A percentile compares a stretch with the other conserved stretches of the same genome.
phyloP scores from a whole-genome alignment of 2,888 invertebrate genomes.

The Sinodicranocentrus sp. region DNA sequence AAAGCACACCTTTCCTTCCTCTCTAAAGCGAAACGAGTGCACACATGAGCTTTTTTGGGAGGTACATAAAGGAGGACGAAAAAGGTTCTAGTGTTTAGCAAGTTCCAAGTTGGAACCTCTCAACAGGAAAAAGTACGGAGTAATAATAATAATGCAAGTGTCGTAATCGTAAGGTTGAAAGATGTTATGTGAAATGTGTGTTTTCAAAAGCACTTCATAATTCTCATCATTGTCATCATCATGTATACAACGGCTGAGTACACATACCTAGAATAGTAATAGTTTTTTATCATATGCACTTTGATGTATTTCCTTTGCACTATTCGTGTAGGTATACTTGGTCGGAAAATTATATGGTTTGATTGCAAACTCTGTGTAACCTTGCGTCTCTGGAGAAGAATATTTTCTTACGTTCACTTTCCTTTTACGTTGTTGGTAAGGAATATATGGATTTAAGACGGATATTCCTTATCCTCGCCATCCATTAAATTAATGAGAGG shows the following conservation, averaged over 20 bases:
- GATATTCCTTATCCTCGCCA: no score
- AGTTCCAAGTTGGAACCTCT: constrained; percentile 47
- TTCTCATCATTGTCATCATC: constrained; percentile 45
- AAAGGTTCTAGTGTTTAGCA: no score
- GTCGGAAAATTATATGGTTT: no score
- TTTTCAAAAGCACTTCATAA: constrained; percentile 55
- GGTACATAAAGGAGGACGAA: constrained; percentile 15
- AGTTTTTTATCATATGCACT: no score
- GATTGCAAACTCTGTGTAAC: no score
- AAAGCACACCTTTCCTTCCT: constrained; percentile 60
- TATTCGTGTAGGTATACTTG: no score
- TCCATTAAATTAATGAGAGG: neutral
- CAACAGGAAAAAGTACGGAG: constrained; percentile 46
- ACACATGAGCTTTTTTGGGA: constrained; percentile 14
- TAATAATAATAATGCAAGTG: constrained; percentile 49
- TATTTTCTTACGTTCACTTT: neutral
- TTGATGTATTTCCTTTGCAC: no score
- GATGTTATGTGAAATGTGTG: constrained; percentile 35
- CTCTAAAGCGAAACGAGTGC: constrained; percentile 11
- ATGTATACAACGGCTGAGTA: neutral
- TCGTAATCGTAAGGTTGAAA: constrained; percentile 45
- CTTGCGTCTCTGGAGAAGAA: constrained; percentile 1
- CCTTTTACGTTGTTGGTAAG: no score
- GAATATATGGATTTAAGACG: no score
- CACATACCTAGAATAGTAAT: neutral